A percentile compares a stretch with the other conserved stretches of the same genome.
phyloP scores from a whole-genome alignment of 2,113 vertebrate species.

The Chlorodrepanis virens region DNA sequence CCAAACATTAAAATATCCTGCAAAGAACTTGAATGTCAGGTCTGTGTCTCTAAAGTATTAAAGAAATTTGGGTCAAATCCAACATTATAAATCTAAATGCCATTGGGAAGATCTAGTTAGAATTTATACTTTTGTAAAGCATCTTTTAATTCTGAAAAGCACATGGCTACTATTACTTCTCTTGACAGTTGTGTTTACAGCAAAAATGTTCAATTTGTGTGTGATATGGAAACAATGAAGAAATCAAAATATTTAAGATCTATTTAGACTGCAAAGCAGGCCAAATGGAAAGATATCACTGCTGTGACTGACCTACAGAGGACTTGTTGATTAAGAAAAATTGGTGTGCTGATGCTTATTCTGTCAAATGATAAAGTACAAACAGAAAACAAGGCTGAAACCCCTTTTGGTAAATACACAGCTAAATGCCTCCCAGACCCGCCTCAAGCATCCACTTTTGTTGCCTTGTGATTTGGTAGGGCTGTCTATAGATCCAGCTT shows the following conservation, averaged over 20 bases:
- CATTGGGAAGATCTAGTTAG: neutral
- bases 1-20: neutral
- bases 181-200: neutral
- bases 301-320: neutral
- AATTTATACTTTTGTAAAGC: neutral
- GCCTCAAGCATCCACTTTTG: neutral
- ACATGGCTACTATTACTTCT: neutral
- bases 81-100: neutral
- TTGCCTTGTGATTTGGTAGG: neutral
- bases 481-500: neutral
- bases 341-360: neutral
- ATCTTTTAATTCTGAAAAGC: neutral
- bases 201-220: neutral
- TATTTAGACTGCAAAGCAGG: neutral
- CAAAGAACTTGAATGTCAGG: neutral
- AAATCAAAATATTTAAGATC: neutral
- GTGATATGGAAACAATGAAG: neutral
- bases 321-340: neutral
- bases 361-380: neutral
- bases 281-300: neutral
- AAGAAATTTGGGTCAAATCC: neutral
- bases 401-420: neutral
- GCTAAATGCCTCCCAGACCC: neutral
- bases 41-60: neutral
- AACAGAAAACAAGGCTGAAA: neutral